Percentiles rank a stretch among this genome's conserved stretches.
phyloP scores from a whole-genome alignment of 2,888 invertebrate species.

The Chorisops tibialis region DNA sequence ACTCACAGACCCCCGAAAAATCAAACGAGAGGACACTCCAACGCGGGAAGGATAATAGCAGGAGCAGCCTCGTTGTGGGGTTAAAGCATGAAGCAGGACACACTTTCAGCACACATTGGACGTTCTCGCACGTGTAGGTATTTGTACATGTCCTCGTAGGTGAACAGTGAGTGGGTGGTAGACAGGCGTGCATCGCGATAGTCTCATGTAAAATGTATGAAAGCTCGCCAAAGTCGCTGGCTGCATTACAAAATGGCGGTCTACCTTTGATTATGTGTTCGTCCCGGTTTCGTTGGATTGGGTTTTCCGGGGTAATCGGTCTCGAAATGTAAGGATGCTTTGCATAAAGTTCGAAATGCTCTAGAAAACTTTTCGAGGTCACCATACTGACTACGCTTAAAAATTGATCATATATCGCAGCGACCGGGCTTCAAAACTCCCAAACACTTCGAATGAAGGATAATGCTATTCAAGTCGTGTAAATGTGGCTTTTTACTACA shows the following conservation, averaged over 20 bases:
- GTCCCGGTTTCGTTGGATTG: conserved; percentile 9
- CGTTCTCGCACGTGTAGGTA: no score
- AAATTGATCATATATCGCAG: not conserved
- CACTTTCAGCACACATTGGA: no score
- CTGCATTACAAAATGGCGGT: conserved; percentile 39
- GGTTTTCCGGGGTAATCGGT: not conserved
- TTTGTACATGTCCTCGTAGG: no score
- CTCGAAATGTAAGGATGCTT: not conserved
- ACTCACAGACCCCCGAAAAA: no score
- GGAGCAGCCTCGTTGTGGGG: no score
- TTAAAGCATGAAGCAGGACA: no score
- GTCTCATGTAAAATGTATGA: conserved; percentile 33
- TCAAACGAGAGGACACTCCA: no score
- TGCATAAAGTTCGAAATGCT: not conserved
- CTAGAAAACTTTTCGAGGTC: conserved; percentile 25
- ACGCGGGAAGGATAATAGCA: no score
- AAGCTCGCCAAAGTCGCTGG: conserved; percentile 36
- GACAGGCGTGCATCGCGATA: not conserved
- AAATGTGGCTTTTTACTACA: not conserved
- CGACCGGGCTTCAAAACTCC: not conserved
- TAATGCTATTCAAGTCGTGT: not conserved
- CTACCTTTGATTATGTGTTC: conserved; percentile 28
- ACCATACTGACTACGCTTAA: conserved; percentile 12
- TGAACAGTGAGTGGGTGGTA: no score
- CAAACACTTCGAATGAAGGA: not conserved